Base-by-base conservation (phyloP, 2,888 invertebrate genomes). In the Eristalinus aeneus region DNA sequence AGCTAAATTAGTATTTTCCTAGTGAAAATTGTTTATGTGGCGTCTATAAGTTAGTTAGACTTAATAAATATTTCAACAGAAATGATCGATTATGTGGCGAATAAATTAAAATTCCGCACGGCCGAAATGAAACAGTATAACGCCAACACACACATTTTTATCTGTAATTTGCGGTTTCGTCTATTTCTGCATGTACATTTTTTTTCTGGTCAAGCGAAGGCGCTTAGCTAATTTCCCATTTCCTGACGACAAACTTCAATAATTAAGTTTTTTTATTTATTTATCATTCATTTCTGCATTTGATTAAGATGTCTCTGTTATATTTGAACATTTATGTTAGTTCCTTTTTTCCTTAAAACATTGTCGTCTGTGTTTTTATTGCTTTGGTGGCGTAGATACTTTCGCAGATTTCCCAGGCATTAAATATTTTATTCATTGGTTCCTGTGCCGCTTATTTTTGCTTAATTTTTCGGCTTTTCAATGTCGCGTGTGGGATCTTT, bases 11-110 rank as follows among this genome's bases (percentile, higher is more conserved):
- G 56, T 3, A 22, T 60, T 74, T 75, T 67, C 36, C 16, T 16
- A 3, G 22, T 1, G 31, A 56, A 74, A 74, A 53, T 74, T 31
- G 56, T 65, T 65, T 58, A 58, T 74, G 65, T 65, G 65, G 74
- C 58, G 74, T 65, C 58, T 74, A 65, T 58, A 39, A 58, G 39
- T 65, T 53, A n/a, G 2, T 9, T 60, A 31, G 12, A 6, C 6
- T 31, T 27, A 65, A 64, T 22, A 73, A 68, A 69, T 77, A 39
- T 77, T 77, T 63, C 53, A 54, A 31, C 54, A 12, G 20, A 39
- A 71, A 71, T 77, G 69, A 71, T 71, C 77, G 77, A 77, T 69
- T 58, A 27, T 64, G 69, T 77, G 71, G 63, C 34, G 54, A 71
- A 64, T 63, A 71, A 56, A 77, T 31, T 39, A 63, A 46, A 76